Evolutionary conservation across 53 echinoderm and acorn worm genomes (phyloP), one percentile per base, ranked within the genome.

Genomic region (Luidia sarsii): DNA sequence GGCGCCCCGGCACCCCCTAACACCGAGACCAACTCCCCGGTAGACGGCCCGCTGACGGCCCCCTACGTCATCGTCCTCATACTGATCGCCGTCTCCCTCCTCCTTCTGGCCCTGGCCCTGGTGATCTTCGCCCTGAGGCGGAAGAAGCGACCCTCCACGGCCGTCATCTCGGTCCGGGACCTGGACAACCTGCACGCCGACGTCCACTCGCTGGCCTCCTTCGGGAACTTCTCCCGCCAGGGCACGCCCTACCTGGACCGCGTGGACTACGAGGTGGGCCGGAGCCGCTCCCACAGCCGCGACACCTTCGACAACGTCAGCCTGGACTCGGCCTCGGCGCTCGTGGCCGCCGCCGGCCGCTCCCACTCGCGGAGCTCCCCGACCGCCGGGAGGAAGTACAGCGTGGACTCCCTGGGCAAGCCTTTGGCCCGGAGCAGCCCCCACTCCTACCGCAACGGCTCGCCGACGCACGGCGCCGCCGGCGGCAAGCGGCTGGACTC

Each of bases 211-310:
- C 60, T 77, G 1, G 77, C 77, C 27, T 77, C 77, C 27, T 77
- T 77, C 33, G 83, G 83, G 5, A 63, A 63, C 63, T 3, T 53
- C 25, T 84, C 84, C 39, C 61, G 64, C 1, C 64, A 50, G 3
- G 72, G 72, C 36, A 73, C 84, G 35, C 73, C 84, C 0, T 61
- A 48, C 43, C 39, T 84, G 50, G 84, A 84, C 55, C 84, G 73
- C 10, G 77, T 77, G 21, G 77, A 77, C 61, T 77, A 61, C 32
- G 77, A 77, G 16, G 29, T 77, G 9, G 21, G 21, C 33, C 60
- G 77, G 2, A 61, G 60, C 39, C 77, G 77, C 60, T 59, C 77
- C 14, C 77, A 77, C 77, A 77, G 77, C 61, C 34, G 77, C 30
- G 77, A 77, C 77, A 77, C 43, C 60, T 77, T 77, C 32, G 77